A percentile compares a stretch with the other conserved stretches of the same genome.
These are phyloP conservation scores for Pristionchus arcanus DNA, from an alignment of 2,888 invertebrate genomes.

Conservation along the genomic window DNA sequence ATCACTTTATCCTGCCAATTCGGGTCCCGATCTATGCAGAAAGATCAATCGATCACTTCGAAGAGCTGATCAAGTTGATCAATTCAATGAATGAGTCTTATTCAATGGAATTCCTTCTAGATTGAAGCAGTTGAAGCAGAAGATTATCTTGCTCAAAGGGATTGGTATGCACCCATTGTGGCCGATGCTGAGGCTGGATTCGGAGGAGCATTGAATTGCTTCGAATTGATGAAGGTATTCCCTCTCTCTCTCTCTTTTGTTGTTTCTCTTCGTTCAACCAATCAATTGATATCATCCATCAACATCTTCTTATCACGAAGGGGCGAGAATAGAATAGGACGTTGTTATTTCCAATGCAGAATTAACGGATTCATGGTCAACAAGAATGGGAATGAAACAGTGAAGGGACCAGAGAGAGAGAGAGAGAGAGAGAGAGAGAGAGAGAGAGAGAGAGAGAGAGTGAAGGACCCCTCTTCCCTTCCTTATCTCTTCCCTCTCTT, in stretches of 20 bases:
- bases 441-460: too few relatives aligned
- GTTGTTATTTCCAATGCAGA: conserved; percentile 24
- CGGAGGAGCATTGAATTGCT: conserved; percentile 80
- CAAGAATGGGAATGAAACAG: conserved; percentile 8
- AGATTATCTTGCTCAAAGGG: conserved; percentile 76
- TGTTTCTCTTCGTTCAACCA: conserved; percentile 8
- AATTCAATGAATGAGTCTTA: not conserved
- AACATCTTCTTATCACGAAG: conserved; percentile 26
- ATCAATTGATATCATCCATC: conserved; percentile 12
- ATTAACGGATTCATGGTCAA: not conserved
- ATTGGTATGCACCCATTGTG: conserved; percentile 79
- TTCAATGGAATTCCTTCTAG: conserved; percentile 56
- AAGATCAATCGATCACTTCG: conserved; percentile 79
- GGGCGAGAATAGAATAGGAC: conserved; percentile 2
- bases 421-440: conserved; percentile 17
- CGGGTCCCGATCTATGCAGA: conserved; percentile 79
- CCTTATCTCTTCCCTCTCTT: conserved; percentile 19
- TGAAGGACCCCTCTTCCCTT: not conserved
- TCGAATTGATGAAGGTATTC: conserved; percentile 79
- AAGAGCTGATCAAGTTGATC: conserved; percentile 78
- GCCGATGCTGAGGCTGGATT: conserved; percentile 81
- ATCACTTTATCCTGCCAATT: conserved; percentile 80
- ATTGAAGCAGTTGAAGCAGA: conserved; percentile 77
- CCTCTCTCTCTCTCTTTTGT: not conserved
- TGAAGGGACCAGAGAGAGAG: conserved; percentile 1